These are phyloP conservation scores for Scleropages formosus DNA, from an alignment of 2,797 vertebrate genomes.

Conservation along the genomic window DNA sequence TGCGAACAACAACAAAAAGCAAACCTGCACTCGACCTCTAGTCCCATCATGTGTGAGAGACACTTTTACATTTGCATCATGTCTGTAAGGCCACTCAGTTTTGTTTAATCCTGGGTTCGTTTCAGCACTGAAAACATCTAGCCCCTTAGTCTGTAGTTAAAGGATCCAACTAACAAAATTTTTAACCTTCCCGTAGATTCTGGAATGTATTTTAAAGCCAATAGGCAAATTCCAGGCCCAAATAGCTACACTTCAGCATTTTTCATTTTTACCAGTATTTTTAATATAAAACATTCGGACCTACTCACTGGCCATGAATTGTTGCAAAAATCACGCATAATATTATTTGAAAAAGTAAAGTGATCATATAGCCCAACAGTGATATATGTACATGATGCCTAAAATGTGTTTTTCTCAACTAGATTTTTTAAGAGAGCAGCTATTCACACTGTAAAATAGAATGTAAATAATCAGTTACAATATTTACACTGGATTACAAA, in stretches of 20 bases:
- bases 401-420: slow-evolving; percentile 36
- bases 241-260: slow-evolving; percentile 16
- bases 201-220: slow-evolving; percentile 5
- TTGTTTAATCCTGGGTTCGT: slow-evolving; percentile 33
- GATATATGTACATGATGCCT: slow-evolving; percentile 32
- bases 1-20: slow-evolving; percentile 26
- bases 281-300: neutral
- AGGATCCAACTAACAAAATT: neutral
- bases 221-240: neutral
- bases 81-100: slow-evolving; percentile 38
- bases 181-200: neutral
- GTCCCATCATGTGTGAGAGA: slow-evolving; percentile 25
- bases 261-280: slow-evolving; percentile 18
- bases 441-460: slow-evolving; percentile 43
- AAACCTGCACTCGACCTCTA: neutral
- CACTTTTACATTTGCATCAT: slow-evolving; percentile 37
- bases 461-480: slow-evolving; percentile 42
- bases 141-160: neutral
- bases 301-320: slow-evolving; percentile 24
- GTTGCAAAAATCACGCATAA: slow-evolving; percentile 16
- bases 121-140: slow-evolving; percentile 33
- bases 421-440: slow-evolving; percentile 19
- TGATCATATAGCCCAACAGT: neutral
- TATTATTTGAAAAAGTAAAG: slow-evolving; percentile 2
- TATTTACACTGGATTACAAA: slow-evolving; percentile 14